Evolutionary conservation across 2,113 vertebrate genomes (phyloP).

Genomic region (Brachirus orientalis): DNA sequence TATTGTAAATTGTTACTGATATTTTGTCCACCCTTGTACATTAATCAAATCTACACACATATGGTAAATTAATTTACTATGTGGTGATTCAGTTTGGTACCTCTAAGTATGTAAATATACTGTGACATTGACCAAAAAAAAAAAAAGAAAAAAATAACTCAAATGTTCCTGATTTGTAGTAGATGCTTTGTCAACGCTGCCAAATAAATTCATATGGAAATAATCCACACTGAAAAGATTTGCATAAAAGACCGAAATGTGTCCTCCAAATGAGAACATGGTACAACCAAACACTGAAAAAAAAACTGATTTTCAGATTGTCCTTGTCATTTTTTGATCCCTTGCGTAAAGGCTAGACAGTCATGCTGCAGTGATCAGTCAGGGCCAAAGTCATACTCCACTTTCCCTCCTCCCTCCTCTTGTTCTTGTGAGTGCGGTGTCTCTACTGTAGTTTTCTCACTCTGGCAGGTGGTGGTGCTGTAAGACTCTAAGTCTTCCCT

Average conservation of each 20-base stretch:
- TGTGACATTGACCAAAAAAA: background rate
- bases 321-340: slow-evolving; percentile 75
- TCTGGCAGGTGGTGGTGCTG: slow-evolving; percentile 81
- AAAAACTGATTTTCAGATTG: slow-evolving; percentile 51
- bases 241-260: slow-evolving; percentile 40
- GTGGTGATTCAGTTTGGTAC: slow-evolving; percentile 12
- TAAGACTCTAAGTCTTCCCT: slow-evolving; percentile 68
- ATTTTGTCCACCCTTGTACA: no score
- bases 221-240: slow-evolving; percentile 43
- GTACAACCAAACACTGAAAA: slow-evolving; percentile 26
- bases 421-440: background rate
- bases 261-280: slow-evolving; percentile 48
- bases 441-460: slow-evolving; percentile 65
- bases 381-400: slow-evolving; percentile 73
- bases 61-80: slow-evolving; percentile 7
- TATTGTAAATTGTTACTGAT: no score
- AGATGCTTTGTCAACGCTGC: slow-evolving; percentile 23
- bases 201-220: slow-evolving; percentile 38
- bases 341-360: slow-evolving; percentile 72
- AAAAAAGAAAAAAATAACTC: background rate
- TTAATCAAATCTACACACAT: no score
- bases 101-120: background rate
- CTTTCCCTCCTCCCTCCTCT: slow-evolving; percentile 44
- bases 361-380: slow-evolving; percentile 79
- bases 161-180: background rate